These are phyloP conservation scores for Diachrysia chrysitis DNA, from an alignment of 2,888 invertebrate species.

Conservation along the genomic window DNA sequence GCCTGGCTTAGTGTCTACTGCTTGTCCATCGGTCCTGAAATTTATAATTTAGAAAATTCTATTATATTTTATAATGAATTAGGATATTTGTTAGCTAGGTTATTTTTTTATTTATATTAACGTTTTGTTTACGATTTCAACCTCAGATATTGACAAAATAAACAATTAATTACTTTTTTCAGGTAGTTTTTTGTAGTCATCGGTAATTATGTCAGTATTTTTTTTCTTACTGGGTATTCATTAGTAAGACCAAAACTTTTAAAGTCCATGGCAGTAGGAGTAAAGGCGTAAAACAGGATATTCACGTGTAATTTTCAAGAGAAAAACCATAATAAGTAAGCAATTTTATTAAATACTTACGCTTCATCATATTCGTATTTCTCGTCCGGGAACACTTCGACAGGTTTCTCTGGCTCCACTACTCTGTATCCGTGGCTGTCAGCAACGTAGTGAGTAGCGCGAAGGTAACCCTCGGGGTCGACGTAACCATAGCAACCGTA, in stretches of 20 bases:
- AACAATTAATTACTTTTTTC: too few relatives aligned
- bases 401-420: conserved; percentile 91
- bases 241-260: background rate
- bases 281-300: background rate
- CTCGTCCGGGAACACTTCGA: conserved; percentile 90
- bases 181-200: too few relatives aligned
- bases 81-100: too few relatives aligned
- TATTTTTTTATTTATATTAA: too few relatives aligned
- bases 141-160: too few relatives aligned
- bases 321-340: too few relatives aligned
- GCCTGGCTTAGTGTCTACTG: conserved; percentile 78
- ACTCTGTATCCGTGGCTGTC: conserved; percentile 94
- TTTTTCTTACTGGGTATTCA: background rate
- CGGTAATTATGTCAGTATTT: background rate
- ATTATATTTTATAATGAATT: too few relatives aligned
- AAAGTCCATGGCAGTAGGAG: background rate
- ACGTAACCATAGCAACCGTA: conserved; percentile 95
- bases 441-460: conserved; percentile 93
- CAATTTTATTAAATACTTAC: conserved; percentile 65
- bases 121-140: too few relatives aligned
- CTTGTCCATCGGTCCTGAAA: conserved; percentile 66
- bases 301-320: background rate
- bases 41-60: background rate
- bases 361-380: conserved; percentile 82
- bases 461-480: conserved; percentile 91